phyloP scores from a whole-genome alignment of 2,888 invertebrate species.

The Tenthredo distinguenda region DNA sequence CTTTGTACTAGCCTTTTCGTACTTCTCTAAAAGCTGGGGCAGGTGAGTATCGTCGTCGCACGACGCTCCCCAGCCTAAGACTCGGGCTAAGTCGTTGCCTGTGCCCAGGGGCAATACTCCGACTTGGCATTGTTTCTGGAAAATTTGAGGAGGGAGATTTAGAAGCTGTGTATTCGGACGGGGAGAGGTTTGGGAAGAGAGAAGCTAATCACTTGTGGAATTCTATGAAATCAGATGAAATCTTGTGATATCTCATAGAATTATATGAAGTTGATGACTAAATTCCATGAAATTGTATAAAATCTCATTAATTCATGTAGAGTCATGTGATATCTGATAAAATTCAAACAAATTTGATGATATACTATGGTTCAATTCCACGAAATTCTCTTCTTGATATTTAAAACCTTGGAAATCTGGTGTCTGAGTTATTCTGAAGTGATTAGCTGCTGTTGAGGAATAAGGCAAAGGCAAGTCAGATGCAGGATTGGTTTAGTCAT shows the following conservation, averaged over 20 bases:
- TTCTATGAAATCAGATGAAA: not conserved
- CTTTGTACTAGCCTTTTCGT: conserved; percentile 98
- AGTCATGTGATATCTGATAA: too few species aligned
- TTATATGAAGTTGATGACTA: not conserved
- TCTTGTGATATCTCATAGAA: not conserved
- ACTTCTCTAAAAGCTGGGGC: conserved; percentile 94
- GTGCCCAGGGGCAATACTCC: conserved; percentile 97
- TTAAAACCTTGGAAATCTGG: not conserved
- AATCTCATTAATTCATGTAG: too few species aligned
- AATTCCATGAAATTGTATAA: too few species aligned
- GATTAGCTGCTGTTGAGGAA: not conserved
- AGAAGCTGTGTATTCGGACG: not conserved
- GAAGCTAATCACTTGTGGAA: not conserved
- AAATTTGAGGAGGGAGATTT: conserved; percentile 47
- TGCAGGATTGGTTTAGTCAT: not conserved
- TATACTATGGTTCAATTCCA: not conserved
- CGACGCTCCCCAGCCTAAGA: conserved; percentile 97
- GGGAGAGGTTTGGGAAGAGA: not conserved
- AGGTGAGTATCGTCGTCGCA: conserved; percentile 97
- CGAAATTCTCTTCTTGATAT: not conserved
- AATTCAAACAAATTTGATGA: too few species aligned
- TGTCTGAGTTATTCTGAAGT: not conserved
- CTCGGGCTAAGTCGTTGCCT: conserved; percentile 97
- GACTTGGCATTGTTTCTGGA: conserved; percentile 94
- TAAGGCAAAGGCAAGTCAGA: not conserved